These are phyloP conservation scores for Aegithalos caudatus DNA, from an alignment of 2,113 vertebrate species.

Conservation along the genomic window DNA sequence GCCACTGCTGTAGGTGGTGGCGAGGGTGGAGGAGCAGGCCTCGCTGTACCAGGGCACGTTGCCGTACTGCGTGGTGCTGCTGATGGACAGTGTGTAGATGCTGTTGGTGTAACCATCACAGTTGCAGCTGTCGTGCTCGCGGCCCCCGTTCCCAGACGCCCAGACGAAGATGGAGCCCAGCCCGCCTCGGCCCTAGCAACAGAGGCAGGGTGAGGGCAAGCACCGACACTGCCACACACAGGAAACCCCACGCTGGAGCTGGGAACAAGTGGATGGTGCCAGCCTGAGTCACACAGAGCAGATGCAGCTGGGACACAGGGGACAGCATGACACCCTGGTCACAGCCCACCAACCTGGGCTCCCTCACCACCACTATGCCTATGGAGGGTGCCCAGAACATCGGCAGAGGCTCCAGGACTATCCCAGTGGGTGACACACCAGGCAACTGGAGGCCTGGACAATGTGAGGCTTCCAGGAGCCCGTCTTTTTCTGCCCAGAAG, in stretches of 20 bases:
- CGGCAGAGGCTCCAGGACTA: not conserved
- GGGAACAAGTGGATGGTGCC: rapidly evolving
- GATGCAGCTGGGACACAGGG: not conserved
- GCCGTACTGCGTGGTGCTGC: conserved; percentile 93
- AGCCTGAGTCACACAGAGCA: not conserved
- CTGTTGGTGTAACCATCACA: conserved; percentile 99
- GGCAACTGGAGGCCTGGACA: not conserved
- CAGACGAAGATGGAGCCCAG: conserved; percentile 98
- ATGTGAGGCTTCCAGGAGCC: not conserved
- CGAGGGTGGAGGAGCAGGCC: conserved; percentile 96
- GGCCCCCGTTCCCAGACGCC: conserved; percentile 95
- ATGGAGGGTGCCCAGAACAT: not conserved
- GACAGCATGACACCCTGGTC: not conserved
- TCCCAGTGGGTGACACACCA: not conserved
- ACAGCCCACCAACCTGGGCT: rapidly evolving
- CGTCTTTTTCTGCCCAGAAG: not conserved
- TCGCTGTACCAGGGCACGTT: conserved; percentile 99
- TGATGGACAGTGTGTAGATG: conserved; percentile 98
- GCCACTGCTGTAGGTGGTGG: conserved; percentile 97
- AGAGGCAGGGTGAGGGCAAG: not conserved
- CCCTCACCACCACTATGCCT: not conserved
- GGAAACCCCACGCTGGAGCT: not conserved
- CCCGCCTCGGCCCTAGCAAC: conserved; percentile 83
- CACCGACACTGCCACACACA: rapidly evolving
- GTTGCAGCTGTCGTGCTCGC: conserved; percentile 96